These are phyloP conservation scores for Malurus leucopterus DNA, from an alignment of 2,797 vertebrate species.

Conservation along the genomic window DNA sequence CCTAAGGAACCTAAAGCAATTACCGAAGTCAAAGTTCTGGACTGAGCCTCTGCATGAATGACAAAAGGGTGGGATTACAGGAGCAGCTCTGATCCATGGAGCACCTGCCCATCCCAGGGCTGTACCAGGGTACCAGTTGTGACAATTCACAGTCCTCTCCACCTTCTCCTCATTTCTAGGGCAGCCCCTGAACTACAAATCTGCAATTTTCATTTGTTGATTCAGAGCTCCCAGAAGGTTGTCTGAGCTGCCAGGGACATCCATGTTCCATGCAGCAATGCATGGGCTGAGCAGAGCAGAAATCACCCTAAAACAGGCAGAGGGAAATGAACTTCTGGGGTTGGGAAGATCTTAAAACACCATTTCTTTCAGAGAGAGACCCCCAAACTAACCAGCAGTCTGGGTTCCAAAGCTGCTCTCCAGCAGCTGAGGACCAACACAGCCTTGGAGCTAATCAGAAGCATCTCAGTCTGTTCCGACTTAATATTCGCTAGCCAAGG, in stretches of 20 bases:
- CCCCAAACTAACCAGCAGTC: too few relatives aligned
- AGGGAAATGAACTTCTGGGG: background rate
- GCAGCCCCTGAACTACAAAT: background rate
- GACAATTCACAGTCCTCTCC: background rate
- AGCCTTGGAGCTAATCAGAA: background rate
- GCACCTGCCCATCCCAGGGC: background rate
- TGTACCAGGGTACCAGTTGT: background rate
- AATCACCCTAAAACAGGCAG: background rate
- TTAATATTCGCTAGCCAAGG: background rate
- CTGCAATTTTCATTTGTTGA: background rate
- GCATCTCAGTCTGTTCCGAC: background rate
- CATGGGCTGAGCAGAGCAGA: rapidly evolving
- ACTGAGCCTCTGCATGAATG: background rate
- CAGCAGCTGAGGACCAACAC: background rate
- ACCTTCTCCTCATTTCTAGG: background rate
- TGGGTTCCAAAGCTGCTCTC: background rate
- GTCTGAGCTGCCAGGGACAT: background rate
- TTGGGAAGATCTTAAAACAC: background rate
- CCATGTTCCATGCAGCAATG: background rate
- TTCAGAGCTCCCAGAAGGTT: background rate
- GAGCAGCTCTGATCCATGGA: rapidly evolving
- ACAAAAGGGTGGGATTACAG: background rate
- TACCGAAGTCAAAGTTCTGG: background rate
- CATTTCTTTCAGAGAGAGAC: background rate
- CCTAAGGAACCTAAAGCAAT: background rate